phyloP scores from a whole-genome alignment of 2,113 vertebrate species.

The Poeciliopsis occidentalis region DNA sequence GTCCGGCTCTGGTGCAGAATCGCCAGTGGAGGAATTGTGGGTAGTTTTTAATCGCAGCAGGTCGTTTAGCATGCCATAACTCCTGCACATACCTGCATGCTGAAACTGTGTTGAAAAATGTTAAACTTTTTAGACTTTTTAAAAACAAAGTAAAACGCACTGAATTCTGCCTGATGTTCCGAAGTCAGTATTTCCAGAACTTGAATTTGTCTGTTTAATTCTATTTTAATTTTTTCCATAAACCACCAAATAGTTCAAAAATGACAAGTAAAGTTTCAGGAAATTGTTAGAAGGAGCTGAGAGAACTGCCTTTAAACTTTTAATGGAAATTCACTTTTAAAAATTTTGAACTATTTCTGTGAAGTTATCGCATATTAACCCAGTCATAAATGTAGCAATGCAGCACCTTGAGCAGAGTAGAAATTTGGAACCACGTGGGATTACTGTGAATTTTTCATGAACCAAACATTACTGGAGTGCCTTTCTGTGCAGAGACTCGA shows the following conservation, averaged over 20 bases:
- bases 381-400: constrained; percentile 54
- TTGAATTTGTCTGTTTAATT: neutral
- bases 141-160: neutral
- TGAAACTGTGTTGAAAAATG: neutral
- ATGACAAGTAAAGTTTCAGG: neutral
- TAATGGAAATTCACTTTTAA: neutral
- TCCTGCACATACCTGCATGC: constrained; percentile 41
- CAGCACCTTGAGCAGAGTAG: constrained; percentile 8
- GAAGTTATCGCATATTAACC: constrained; percentile 3
- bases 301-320: too few relatives aligned
- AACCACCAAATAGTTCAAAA: neutral
- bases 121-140: neutral
- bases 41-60: neutral
- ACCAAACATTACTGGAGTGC: constrained; percentile 66
- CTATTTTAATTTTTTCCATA: constrained; percentile 2
- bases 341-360: neutral
- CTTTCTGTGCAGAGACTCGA: constrained; percentile 51
- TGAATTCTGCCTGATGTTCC: neutral
- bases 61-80: neutral
- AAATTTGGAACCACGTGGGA: constrained; percentile 13
- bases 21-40: neutral
- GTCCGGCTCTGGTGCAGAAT: neutral
- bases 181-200: constrained; percentile 17
- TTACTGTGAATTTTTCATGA: constrained; percentile 60
- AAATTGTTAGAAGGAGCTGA: neutral